These are phyloP conservation scores for Cyprinodon variegatus DNA, from an alignment of 2,113 vertebrate genomes.

Conservation along the genomic window DNA sequence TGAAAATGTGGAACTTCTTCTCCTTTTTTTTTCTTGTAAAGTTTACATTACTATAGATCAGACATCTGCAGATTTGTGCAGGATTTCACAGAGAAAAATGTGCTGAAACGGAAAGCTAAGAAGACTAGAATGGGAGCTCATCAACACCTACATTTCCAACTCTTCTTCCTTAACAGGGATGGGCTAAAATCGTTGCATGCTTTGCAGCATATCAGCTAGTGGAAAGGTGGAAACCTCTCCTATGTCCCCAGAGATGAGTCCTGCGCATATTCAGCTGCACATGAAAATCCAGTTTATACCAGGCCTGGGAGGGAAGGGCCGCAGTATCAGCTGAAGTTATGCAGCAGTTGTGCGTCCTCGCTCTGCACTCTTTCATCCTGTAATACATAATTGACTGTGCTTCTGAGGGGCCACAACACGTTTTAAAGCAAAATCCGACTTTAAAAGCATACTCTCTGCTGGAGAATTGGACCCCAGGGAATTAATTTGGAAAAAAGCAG, in stretches of 20 bases:
- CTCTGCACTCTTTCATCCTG: slow-evolving; percentile 40
- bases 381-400: slow-evolving; percentile 60
- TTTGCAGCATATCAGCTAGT: slow-evolving; percentile 41
- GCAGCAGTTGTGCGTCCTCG: slow-evolving; percentile 15
- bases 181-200: slow-evolving; percentile 40
- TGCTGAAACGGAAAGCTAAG: slow-evolving; percentile 25
- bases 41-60: not conserved
- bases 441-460: slow-evolving; percentile 43
- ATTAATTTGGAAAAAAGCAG: slow-evolving; percentile 51
- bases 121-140: slow-evolving; percentile 45
- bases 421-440: slow-evolving; percentile 46
- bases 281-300: slow-evolving; percentile 10
- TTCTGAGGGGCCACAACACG: slow-evolving; percentile 43
- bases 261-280: slow-evolving; percentile 6
- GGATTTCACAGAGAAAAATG: slow-evolving; percentile 13
- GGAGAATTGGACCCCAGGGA: slow-evolving; percentile 48
- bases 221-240: slow-evolving; percentile 51
- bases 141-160: slow-evolving; percentile 59
- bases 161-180: slow-evolving; percentile 16
- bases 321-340: slow-evolving; percentile 1
- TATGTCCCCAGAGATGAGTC: slow-evolving; percentile 17
- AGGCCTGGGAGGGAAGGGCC: slow-evolving; percentile 10
- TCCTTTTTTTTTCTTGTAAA: no score
- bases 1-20: no score
- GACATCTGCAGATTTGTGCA: slow-evolving; percentile 25